phyloP scores from a whole-genome alignment of 2,113 vertebrate genomes.

The Syngnathus scovelli region DNA sequence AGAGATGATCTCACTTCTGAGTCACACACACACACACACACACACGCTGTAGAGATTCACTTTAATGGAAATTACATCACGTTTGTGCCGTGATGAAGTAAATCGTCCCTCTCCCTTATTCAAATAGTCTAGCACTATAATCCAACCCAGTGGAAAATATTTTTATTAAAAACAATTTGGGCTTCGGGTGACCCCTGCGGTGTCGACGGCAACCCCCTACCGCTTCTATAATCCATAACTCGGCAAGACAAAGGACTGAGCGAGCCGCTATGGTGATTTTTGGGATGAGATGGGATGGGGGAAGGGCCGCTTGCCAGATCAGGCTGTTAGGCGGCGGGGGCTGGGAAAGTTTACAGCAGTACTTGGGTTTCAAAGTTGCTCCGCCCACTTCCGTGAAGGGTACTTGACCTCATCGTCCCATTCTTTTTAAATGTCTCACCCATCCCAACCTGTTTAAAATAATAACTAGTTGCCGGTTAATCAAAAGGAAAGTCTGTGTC shows the following conservation, averaged over 20 bases:
- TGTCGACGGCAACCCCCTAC: constrained; percentile 26
- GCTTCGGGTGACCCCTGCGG: constrained; percentile 39
- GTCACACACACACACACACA: constrained; percentile 2
- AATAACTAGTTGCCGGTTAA: constrained; percentile 5
- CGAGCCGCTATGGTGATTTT: constrained; percentile 42
- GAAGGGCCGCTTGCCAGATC: neutral
- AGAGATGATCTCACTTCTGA: neutral
- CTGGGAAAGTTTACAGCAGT: neutral
- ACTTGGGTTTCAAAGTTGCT: neutral
- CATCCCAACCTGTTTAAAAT: neutral
- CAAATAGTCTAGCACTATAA: neutral
- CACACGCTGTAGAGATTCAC: neutral
- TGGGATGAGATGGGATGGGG: constrained; percentile 22
- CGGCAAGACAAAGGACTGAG: constrained; percentile 55
- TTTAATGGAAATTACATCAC: constrained; percentile 18
- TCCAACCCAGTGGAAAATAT: neutral
- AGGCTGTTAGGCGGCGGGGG: neutral
- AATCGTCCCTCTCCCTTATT: neutral
- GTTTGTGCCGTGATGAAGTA: constrained; percentile 20
- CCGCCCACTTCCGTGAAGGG: neutral
- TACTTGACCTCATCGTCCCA: no score
- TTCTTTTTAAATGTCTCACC: no score
- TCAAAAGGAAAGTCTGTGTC: constrained; percentile 19
- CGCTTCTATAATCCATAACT: constrained; percentile 58
- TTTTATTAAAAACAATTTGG: constrained; percentile 14